phyloP scores from a whole-genome alignment of 2,888 invertebrate genomes.

The Acleris laterana region DNA sequence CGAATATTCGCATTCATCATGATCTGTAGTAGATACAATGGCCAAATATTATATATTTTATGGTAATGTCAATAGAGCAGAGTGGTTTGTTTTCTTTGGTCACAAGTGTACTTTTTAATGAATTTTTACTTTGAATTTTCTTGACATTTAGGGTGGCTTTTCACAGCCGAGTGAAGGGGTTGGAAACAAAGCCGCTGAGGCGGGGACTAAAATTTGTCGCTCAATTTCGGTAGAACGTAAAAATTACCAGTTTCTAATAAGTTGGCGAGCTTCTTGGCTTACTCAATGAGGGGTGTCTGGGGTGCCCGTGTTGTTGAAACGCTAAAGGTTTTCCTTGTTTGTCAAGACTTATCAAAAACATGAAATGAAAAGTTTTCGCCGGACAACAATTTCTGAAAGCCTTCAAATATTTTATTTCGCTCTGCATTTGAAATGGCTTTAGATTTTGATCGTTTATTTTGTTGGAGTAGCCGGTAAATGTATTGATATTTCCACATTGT shows the following conservation, averaged over 20 bases:
- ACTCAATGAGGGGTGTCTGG: conserved; percentile 10
- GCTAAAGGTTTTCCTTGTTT: conserved; percentile 16
- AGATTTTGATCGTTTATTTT: background rate
- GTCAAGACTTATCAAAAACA: background rate
- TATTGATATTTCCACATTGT: conserved; percentile 40
- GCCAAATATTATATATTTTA: too few species aligned
- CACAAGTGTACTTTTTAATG: background rate
- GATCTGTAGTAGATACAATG: too few species aligned
- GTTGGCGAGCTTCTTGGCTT: conserved; percentile 5
- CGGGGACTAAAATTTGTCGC: conserved; percentile 20
- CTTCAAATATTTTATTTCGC: background rate
- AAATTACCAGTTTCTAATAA: conserved; percentile 27
- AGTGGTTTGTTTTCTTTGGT: too few species aligned
- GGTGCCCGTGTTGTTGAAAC: conserved; percentile 2
- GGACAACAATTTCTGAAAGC: background rate
- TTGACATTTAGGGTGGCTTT: conserved; percentile 17
- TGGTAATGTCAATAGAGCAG: too few species aligned
- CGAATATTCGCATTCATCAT: too few species aligned
- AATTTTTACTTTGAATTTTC: conserved; percentile 12
- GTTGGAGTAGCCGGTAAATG: conserved; percentile 1
- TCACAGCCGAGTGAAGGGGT: conserved; percentile 19
- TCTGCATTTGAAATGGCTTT: background rate
- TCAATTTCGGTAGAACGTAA: conserved; percentile 19
- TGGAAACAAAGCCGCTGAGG: conserved; percentile 17
- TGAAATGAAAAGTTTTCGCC: background rate